Evolutionary conservation across 2,113 vertebrate species (phyloP).

Genomic region (Peromyscus maniculatus): DNA sequence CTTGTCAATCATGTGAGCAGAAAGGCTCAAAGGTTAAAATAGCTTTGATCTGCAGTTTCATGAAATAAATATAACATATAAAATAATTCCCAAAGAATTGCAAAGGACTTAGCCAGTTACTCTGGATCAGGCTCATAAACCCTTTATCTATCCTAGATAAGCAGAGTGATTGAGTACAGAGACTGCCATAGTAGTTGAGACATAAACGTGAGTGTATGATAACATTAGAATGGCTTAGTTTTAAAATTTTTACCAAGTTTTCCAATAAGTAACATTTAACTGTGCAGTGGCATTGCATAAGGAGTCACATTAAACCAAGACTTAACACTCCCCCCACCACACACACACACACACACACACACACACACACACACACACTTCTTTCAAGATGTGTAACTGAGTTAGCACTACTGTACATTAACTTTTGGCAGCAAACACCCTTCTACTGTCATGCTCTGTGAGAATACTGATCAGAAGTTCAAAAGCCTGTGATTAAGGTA

Average conservation of each 20-base stretch:
- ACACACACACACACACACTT: background rate
- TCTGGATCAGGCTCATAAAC: constrained; percentile 22
- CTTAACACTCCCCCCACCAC: background rate
- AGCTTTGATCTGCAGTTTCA: background rate
- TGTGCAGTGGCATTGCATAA: background rate
- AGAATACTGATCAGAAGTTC: background rate
- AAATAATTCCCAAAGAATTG: constrained; percentile 35
- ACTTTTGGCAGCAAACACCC: background rate
- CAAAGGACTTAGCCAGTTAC: background rate
- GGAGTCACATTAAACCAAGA: background rate
- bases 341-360: background rate
- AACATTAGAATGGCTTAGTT: background rate
- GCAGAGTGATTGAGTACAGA: background rate
- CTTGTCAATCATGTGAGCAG: background rate
- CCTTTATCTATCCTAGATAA: background rate
- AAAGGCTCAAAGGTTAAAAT: constrained; percentile 20
- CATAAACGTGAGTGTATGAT: background rate
- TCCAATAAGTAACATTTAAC: background rate
- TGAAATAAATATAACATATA: constrained; percentile 25
- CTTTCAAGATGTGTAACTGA: background rate
- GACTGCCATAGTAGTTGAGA: background rate
- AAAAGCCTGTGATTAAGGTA: background rate
- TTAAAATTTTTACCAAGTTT: background rate
- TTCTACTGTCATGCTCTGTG: background rate
- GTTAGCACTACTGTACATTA: background rate